Percentiles rank a stretch among this genome's conserved stretches.
Evolutionary conservation across 1,140 invertebrate genomes (phyloP).

Genomic region (Drosophila kanapiae): DNA sequence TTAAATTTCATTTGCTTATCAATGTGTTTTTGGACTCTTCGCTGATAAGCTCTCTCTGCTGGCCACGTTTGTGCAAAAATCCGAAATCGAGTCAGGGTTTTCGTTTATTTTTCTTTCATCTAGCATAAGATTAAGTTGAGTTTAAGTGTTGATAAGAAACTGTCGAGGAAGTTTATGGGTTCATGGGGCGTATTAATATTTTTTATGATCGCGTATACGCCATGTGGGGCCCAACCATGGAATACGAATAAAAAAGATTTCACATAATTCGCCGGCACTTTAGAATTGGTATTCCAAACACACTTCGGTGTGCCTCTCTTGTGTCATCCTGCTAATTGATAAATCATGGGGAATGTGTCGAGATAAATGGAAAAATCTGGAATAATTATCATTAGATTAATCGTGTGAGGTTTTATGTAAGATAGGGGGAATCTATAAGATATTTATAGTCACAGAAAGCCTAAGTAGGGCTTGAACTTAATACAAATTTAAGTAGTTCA

Average conservation of each 20-base stretch:
- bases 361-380: conserved; percentile 33
- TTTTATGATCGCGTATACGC: conserved; percentile 24
- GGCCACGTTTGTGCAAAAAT: conserved; percentile 37
- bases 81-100: conserved; percentile 32
- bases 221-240: conserved; percentile 18
- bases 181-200: conserved; percentile 12
- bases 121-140: conserved; percentile 21
- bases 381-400: conserved; percentile 13
- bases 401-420: conserved; percentile 11
- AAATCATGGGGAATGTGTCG: conserved; percentile 41
- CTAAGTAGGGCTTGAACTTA: background rate
- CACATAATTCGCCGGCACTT: conserved; percentile 1
- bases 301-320: conserved; percentile 19
- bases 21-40: conserved; percentile 10
- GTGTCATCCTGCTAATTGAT: conserved; percentile 53
- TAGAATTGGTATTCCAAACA: conserved; percentile 18
- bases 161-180: conserved; percentile 8
- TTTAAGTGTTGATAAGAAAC: conserved; percentile 25
- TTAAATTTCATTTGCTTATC: conserved; percentile 30
- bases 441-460: background rate
- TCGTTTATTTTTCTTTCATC: conserved; percentile 19
- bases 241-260: conserved; percentile 6
- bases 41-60: conserved; percentile 27
- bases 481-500: background rate
- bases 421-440: background rate